These are phyloP conservation scores for Malacoraja senta DNA, from an alignment of 2,797 vertebrate genomes.

Conservation along the genomic window DNA sequence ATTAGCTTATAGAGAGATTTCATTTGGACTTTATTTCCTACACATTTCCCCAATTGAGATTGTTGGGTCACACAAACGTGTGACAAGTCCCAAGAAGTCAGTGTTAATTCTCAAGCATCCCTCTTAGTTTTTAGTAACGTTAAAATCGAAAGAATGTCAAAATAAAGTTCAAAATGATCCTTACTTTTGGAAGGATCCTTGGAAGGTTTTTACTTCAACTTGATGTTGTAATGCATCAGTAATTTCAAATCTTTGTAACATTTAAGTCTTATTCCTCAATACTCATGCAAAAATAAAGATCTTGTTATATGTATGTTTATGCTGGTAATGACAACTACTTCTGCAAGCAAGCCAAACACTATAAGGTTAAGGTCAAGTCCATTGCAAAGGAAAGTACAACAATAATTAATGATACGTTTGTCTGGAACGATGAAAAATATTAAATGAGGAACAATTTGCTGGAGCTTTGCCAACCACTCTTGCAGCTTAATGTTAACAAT, in stretches of 20 bases:
- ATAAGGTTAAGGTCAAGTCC: neutral
- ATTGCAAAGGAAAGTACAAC: neutral
- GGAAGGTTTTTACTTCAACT: neutral
- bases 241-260: neutral
- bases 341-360: neutral
- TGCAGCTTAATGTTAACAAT: neutral
- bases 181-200: neutral
- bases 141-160: too few relatives aligned
- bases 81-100: too few relatives aligned
- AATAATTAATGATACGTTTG: neutral
- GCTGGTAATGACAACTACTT: neutral
- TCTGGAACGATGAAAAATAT: neutral
- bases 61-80: too few relatives aligned
- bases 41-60: too few relatives aligned
- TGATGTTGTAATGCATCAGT: neutral
- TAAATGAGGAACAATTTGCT: constrained; percentile 15
- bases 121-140: too few relatives aligned
- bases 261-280: neutral
- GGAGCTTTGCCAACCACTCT: neutral
- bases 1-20: too few relatives aligned
- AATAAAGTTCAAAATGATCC: too few relatives aligned
- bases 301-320: neutral
- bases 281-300: neutral
- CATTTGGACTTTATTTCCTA: too few relatives aligned
- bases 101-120: too few relatives aligned